Evolutionary conservation across 2,113 vertebrate species (phyloP), one percentile per base, ranked within the genome.

Genomic region (Gnathonemus longibarbis): DNA sequence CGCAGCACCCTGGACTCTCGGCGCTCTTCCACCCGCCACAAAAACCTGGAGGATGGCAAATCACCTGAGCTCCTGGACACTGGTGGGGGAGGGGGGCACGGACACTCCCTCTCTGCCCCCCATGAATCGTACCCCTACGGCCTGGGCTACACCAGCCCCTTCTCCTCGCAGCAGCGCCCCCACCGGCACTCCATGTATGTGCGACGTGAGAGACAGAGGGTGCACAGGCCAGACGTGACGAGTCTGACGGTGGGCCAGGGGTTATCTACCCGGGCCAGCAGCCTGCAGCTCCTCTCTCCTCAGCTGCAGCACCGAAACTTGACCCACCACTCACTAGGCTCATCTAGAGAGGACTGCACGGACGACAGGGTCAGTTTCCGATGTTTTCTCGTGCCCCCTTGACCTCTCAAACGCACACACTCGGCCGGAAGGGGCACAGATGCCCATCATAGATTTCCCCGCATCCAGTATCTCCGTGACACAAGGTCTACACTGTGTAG

Each of bases 181-280:
- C 98, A 99, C 94, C 97, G 98, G 92, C 98, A 99, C 94, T 99
- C 98, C 89, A 99, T 99, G 98, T 99, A 99, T 90, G 98, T 99
- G 93, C 97, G 97, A 90, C 95, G 98, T 91, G 98, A 99, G 95
- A 98, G 98, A 94, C 97, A 98, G 93, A 96, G 97, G 94, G 97
- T 97, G 52, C 98, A 99, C 91, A 97, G 97, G 93, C 95, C 95
- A 70, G 98, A 98, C 31, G 53, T 88, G 56, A 94, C 77, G 97
- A 97, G 95, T 90, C 96, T 99, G 91, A 95, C 90, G 56, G 48
- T 98, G 92, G 98, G 97, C 27, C 98, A 98, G 95, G 98, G 98
- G 83, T 94, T 97, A 94, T 96, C 98, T 62, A 96, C 97, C 93
- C 96, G 98, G 91, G 97, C 98, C 95, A 98, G 97, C 96, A 99